These are phyloP conservation scores for Oryctes rhinoceros DNA, from an alignment of 1,140 invertebrate species.

Conservation along the genomic window DNA sequence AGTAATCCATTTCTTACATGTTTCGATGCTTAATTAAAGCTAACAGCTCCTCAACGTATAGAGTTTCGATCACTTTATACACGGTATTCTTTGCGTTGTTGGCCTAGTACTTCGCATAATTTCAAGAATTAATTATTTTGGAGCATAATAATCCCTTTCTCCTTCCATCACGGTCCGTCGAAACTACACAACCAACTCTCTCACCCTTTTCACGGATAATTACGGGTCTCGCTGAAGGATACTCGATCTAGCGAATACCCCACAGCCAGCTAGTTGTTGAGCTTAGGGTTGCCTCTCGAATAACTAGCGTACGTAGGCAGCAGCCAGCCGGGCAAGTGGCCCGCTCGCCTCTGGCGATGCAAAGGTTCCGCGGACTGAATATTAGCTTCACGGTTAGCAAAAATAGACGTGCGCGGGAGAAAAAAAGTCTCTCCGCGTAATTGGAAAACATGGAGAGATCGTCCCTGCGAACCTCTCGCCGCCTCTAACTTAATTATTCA, in stretches of 20 bases:
- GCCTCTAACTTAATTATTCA: slow-evolving; percentile 10
- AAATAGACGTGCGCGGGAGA: background rate
- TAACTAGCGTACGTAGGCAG: background rate
- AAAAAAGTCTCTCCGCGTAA: background rate
- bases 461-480: background rate
- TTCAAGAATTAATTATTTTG: background rate
- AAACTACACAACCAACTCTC: background rate
- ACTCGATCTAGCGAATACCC: background rate
- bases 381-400: background rate
- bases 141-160: background rate
- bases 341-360: background rate
- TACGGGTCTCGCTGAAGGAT: background rate
- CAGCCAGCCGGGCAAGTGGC: background rate
- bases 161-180: background rate
- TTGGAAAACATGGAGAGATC: slow-evolving; percentile 7
- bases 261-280: background rate
- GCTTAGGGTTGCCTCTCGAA: background rate
- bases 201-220: background rate
- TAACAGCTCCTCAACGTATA: background rate
- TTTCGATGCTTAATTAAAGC: background rate
- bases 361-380: background rate
- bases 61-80: background rate
- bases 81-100: background rate
- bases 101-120: background rate
- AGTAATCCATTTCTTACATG: no score